Evolutionary conservation across 1,140 invertebrate species (phyloP).

Genomic region (Phymorhynchus buccinoides): DNA sequence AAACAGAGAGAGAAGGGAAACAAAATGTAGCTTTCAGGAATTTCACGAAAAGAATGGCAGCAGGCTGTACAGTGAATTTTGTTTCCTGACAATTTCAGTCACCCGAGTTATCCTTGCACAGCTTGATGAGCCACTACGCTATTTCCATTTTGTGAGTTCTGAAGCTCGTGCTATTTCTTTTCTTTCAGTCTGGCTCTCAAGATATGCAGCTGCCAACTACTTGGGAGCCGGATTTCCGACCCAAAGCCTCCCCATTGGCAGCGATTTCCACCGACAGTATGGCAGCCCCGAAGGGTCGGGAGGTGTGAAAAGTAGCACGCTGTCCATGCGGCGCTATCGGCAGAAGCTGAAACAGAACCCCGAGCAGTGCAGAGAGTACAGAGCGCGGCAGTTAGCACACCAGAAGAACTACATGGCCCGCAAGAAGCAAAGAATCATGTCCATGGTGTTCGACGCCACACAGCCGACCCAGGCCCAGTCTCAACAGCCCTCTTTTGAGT

Average conservation of each 20-base stretch:
- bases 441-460: neutral
- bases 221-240: neutral
- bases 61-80: too few species aligned
- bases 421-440: neutral
- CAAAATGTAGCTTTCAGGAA: too few species aligned
- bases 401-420: conserved; percentile 10
- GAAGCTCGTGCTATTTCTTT: neutral
- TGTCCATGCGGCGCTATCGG: conserved; percentile 17
- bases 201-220: neutral
- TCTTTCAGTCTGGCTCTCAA: neutral
- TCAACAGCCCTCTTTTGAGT: neutral
- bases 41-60: too few species aligned
- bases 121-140: too few species aligned
- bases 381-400: conserved; percentile 1
- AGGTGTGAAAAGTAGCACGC: neutral
- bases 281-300: neutral
- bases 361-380: neutral
- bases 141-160: neutral
- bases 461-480: neutral
- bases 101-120: too few species aligned
- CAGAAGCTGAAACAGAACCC: conserved; percentile 13
- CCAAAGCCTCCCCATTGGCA: neutral
- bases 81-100: too few species aligned
- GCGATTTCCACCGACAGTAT: neutral
- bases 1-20: too few species aligned